Base-by-base conservation (phyloP, 2,888 invertebrate species). In the Rhamnusium bicolor region DNA sequence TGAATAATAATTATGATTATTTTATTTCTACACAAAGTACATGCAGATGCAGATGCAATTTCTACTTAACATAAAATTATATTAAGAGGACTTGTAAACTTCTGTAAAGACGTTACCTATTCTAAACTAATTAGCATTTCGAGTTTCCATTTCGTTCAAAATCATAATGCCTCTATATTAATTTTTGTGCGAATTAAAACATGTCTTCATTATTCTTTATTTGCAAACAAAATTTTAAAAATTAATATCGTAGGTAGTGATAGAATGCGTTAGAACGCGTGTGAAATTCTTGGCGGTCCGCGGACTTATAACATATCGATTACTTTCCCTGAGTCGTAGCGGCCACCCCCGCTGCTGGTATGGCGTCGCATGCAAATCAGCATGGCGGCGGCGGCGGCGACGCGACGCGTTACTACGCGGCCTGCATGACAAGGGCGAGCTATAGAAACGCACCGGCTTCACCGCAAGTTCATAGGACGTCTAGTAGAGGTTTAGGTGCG, bases 311-410 rank as follows among this genome's bases (percentile, higher is more conserved):
- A 89, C 88, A 89, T 90, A 90, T 90, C 90, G 90, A 90, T 90
- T 89, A 88, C 88, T 89, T 89, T 89, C 88, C 87, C 88, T 87
- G 85, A 54, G 67, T 56, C 56, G 54, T 56, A 67, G 67, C 54
- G 67, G 67, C 67, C 67, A 67, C 67, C 67, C 67, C 67, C 83
- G 75, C 79, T 85, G 85, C 88, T 88, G 89, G 88, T 89, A 90
- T 90, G 90, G 90, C 90, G 90, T 90, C 90, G 90, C 90, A 90
- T 90, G 90, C 90, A 90, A 90, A 90, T 90, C 90, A 90, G 90
- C 89, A 90, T 90, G 90, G 90, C 90, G 90, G 89, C 89, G 89
- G 83, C 84, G 84, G 85, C 84, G 90, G 90, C 89, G 90, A 89
- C 85, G 89, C 90, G 91, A 89, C 87, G 86, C 89, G 90, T 90